Percentiles rank a stretch among this genome's conserved stretches.
phyloP scores from a whole-genome alignment of 2,888 invertebrate genomes.

The Laothoe populi region DNA sequence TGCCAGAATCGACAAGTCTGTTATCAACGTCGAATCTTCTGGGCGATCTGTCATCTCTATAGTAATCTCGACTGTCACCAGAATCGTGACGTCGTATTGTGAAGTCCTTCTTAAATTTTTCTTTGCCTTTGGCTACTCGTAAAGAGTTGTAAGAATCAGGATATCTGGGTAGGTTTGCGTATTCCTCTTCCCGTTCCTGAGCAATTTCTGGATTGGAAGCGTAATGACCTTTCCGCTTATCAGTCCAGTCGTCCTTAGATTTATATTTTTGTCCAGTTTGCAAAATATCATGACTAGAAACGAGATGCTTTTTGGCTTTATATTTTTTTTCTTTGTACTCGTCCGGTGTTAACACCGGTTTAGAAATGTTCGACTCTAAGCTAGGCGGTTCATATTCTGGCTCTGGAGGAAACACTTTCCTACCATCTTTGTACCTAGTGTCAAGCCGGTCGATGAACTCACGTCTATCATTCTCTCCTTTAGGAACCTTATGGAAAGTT shows the following conservation, averaged over 20 bases:
- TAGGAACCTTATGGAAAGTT: slow-evolving; percentile 65
- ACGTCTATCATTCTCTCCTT: slow-evolving; percentile 69
- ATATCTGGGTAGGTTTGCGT: slow-evolving; percentile 76
- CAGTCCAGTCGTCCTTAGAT: slow-evolving; percentile 73
- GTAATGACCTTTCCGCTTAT: slow-evolving; percentile 81
- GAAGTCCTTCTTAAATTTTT: slow-evolving; percentile 65
- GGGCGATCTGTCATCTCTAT: slow-evolving; percentile 72
- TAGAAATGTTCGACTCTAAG: slow-evolving; percentile 83
- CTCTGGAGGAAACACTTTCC: slow-evolving; percentile 76
- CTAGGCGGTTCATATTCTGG: slow-evolving; percentile 88
- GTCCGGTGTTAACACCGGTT: slow-evolving; percentile 86
- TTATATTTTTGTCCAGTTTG: slow-evolving; percentile 77
- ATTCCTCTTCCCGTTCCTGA: slow-evolving; percentile 78
- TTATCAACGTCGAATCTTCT: slow-evolving; percentile 83
- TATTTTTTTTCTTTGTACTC: slow-evolving; percentile 83
- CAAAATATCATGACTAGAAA: slow-evolving; percentile 79
- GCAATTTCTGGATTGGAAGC: slow-evolving; percentile 87
- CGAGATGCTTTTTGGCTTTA: slow-evolving; percentile 72
- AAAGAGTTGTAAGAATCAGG: slow-evolving; percentile 85
- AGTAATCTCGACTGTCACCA: slow-evolving; percentile 80
- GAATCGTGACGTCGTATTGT: slow-evolving; percentile 73
- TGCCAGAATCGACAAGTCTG: slow-evolving; percentile 90
- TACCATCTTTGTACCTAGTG: slow-evolving; percentile 60
- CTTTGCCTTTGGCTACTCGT: slow-evolving; percentile 84
- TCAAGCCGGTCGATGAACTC: slow-evolving; percentile 68